Percentiles rank a stretch among this genome's conserved stretches.
phyloP scores from a whole-genome alignment of 2,888 invertebrate species.

The Ephialtes manifestator region DNA sequence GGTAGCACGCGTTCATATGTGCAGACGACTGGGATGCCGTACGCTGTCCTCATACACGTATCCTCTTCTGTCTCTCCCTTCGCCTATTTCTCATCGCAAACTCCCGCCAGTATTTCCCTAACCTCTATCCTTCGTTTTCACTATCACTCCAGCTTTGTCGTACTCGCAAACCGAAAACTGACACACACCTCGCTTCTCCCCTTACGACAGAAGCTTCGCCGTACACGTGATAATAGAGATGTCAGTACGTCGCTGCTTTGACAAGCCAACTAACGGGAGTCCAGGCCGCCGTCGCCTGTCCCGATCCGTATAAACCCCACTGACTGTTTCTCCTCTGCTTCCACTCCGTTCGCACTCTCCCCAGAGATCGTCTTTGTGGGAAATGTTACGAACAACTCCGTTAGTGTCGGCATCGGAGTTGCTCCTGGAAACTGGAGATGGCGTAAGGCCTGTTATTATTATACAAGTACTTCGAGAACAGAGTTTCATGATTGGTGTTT shows the following conservation, averaged over 20 bases:
- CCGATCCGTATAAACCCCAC: slow-evolving; percentile 66
- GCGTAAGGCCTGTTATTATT: not conserved
- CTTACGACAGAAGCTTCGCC: slow-evolving; percentile 30
- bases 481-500: too few relatives aligned
- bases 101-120: slow-evolving; percentile 63
- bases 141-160: slow-evolving; percentile 15
- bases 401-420: slow-evolving; percentile 2
- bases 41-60: slow-evolving; percentile 48
- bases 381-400: slow-evolving; percentile 13
- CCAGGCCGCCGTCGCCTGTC: slow-evolving; percentile 76
- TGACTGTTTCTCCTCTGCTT: slow-evolving; percentile 55
- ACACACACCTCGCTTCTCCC: not conserved
- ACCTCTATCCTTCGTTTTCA: slow-evolving; percentile 28
- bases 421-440: slow-evolving; percentile 17
- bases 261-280: slow-evolving; percentile 83
- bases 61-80: slow-evolving; percentile 27
- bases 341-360: slow-evolving; percentile 20
- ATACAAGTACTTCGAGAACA: not conserved
- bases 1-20: slow-evolving; percentile 81
- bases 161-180: slow-evolving; percentile 1
- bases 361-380: slow-evolving; percentile 37
- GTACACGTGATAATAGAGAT: slow-evolving; percentile 84
- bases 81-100: slow-evolving; percentile 34
- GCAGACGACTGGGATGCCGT: slow-evolving; percentile 72
- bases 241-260: slow-evolving; percentile 85